Percentiles rank a stretch among this genome's conserved stretches.
Conservation (phyloP, 2,888 invertebrate species). For the Cotesia congregata region DNA sequence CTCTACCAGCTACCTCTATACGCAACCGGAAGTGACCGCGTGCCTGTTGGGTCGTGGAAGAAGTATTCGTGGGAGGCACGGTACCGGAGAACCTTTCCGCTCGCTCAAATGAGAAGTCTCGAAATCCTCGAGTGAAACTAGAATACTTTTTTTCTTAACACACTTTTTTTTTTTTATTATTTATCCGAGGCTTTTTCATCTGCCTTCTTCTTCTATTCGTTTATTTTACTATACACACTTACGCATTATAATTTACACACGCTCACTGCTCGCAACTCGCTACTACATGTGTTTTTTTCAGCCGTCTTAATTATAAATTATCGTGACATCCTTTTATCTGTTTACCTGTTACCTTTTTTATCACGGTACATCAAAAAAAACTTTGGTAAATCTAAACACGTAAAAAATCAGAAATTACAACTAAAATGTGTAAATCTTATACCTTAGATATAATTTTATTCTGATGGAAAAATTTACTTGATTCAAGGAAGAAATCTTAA, state of each 20-base stretch:
- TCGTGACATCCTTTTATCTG: neutral
- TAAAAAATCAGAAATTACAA: too few species aligned
- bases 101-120: slow-evolving; percentile 37
- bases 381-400: too few species aligned
- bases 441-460: too few species aligned
- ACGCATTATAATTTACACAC: neutral
- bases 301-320: neutral
- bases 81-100: slow-evolving; percentile 42
- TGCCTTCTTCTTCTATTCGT: neutral
- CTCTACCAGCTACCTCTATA: slow-evolving; percentile 39
- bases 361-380: too few species aligned
- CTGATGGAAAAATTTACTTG: too few species aligned
- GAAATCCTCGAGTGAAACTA: slow-evolving; percentile 37
- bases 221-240: neutral
- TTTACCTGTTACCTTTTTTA: neutral
- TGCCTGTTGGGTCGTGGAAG: slow-evolving; percentile 45
- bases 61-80: slow-evolving; percentile 44
- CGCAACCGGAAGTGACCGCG: slow-evolving; percentile 45
- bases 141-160: slow-evolving; percentile 6
- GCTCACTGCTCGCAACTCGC: neutral
- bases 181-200: neutral
- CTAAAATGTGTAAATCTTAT: too few species aligned
- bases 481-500: too few species aligned
- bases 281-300: neutral
- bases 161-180: neutral